Base-by-base conservation (phyloP, 1,140 invertebrate genomes). In the Leptinotarsa texana region DNA sequence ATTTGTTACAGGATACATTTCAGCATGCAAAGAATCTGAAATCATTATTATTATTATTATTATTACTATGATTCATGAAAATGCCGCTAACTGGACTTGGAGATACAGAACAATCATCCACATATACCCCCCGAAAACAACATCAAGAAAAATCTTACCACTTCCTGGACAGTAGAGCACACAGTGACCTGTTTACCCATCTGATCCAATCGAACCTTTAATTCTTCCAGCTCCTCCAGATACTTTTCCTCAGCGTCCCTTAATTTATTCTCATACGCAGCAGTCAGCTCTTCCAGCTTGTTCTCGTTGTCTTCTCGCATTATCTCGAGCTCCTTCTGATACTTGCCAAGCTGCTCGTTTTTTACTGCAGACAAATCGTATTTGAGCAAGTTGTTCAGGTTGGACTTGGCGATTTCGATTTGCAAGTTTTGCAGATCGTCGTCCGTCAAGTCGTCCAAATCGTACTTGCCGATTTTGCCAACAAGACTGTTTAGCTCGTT, bases 131-230 rank as follows among this genome's bases (percentile, higher is more conserved):
- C 51, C 51, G 4, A 57, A 57, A 15, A 13, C 4, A 57, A 57
- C 51, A 57, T 57, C 2, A 57, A 15, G 3, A 57, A 18, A 11
- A 65, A 13, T 21, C 27, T 85, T 77, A 89, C 88, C 87, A 89
- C 88, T 77, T 89, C 87, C 69, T 88, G 87, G 78, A 87, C 86
- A 3, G 87, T 73, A 0, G 84, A 85, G 48, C 74, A 69, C 2
- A 85, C 84, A 49, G 86, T 86, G 1, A 79, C 77, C 13, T 72
- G 69, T 49, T 75, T 86, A 83, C 62, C 63, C 63, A 62, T 72
- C 74, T 87, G 86, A 63, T 88, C 86, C 24, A 87, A 78, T 3
- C 88, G 85, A 11, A 84, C 84, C 77, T 88, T 89, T 27, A 89
- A 81, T 18, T 86, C 84, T 0, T 83, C 84, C 57, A 89, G 82